Conservation (phyloP, 2,888 invertebrate genomes). For the Sussaba pulchella region DNA sequence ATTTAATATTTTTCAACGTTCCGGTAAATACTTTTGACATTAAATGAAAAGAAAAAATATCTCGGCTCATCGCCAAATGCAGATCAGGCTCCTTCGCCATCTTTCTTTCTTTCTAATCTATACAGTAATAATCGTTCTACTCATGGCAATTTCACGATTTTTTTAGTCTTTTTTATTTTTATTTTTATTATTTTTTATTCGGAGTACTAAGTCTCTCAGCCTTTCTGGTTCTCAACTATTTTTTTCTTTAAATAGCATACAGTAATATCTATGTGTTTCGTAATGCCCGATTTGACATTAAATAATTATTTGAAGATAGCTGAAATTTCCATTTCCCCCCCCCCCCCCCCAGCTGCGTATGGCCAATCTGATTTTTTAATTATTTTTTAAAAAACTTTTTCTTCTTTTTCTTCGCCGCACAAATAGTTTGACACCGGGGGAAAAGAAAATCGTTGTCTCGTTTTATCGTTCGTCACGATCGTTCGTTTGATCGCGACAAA, state of each 20-base stretch:
- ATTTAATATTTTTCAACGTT: slow-evolving; percentile 18
- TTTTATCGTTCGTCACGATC: slow-evolving; percentile 5
- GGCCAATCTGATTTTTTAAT: neutral
- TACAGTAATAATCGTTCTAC: slow-evolving; percentile 57
- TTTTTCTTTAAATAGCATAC: slow-evolving; percentile 37
- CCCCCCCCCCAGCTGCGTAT: too few relatives aligned
- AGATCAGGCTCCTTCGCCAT: slow-evolving; percentile 55
- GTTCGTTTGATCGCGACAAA: slow-evolving; percentile 4
- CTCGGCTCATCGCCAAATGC: slow-evolving; percentile 25
- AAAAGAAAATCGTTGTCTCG: slow-evolving; percentile 56
- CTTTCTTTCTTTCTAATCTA: slow-evolving; percentile 50
- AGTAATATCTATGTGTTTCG: slow-evolving; percentile 47
- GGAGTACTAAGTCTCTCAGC: slow-evolving; percentile 30
- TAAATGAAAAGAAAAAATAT: slow-evolving; percentile 11
- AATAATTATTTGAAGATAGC: slow-evolving; percentile 41
- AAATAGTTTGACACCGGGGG: slow-evolving; percentile 23
- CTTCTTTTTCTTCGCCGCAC: neutral
- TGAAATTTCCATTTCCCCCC: slow-evolving; percentile 27
- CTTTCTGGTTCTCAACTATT: slow-evolving; percentile 2
- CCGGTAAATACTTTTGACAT: slow-evolving; percentile 23
- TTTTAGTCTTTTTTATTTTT: neutral
- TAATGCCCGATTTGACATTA: slow-evolving; percentile 58
- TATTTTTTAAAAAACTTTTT: neutral
- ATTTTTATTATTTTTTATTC: slow-evolving; percentile 43
- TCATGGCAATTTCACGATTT: slow-evolving; percentile 51